phyloP scores from a whole-genome alignment of 2,888 invertebrate genomes.

The Cantharis rustica region DNA sequence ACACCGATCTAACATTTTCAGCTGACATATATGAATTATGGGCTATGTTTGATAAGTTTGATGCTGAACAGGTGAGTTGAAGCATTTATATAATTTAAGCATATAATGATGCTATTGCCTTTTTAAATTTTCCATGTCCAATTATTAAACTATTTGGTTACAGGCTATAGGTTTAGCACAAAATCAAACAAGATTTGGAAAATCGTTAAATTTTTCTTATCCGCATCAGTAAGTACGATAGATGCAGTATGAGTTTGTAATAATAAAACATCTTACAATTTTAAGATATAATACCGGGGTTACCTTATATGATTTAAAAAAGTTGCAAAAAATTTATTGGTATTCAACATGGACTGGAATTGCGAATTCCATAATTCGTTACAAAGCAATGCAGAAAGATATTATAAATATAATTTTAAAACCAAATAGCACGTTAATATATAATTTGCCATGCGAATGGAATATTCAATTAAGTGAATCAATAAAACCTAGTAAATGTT shows the following conservation, averaged over 20 bases:
- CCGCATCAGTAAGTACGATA: background rate
- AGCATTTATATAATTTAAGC: no score
- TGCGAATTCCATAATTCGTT: slow-evolving; percentile 71
- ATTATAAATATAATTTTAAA: slow-evolving; percentile 89
- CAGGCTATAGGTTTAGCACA: slow-evolving; percentile 76
- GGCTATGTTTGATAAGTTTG: slow-evolving; percentile 75
- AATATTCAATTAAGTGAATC: slow-evolving; percentile 91
- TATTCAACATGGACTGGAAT: slow-evolving; percentile 74
- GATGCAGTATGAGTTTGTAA: background rate
- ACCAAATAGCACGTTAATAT: slow-evolving; percentile 72
- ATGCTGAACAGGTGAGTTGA: slow-evolving; percentile 64
- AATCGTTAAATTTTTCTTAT: background rate
- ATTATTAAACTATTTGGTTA: slow-evolving; percentile 59
- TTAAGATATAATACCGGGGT: slow-evolving; percentile 76
- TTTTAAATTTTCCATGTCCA: no score
- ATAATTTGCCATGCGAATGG: slow-evolving; percentile 83
- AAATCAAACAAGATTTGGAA: slow-evolving; percentile 81
- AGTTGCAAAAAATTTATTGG: slow-evolving; percentile 74
- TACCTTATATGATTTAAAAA: slow-evolving; percentile 76
- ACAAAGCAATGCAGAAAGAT: slow-evolving; percentile 87
- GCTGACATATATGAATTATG: slow-evolving; percentile 82
- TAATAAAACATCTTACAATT: background rate
- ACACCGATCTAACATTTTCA: slow-evolving; percentile 84
- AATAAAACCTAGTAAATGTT: slow-evolving; percentile 76
- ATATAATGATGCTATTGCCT: no score